Evolutionary conservation across 2,113 vertebrate species (phyloP), one percentile per base, ranked within the genome.

Genomic region (Balaenoptera acutorostrata): DNA sequence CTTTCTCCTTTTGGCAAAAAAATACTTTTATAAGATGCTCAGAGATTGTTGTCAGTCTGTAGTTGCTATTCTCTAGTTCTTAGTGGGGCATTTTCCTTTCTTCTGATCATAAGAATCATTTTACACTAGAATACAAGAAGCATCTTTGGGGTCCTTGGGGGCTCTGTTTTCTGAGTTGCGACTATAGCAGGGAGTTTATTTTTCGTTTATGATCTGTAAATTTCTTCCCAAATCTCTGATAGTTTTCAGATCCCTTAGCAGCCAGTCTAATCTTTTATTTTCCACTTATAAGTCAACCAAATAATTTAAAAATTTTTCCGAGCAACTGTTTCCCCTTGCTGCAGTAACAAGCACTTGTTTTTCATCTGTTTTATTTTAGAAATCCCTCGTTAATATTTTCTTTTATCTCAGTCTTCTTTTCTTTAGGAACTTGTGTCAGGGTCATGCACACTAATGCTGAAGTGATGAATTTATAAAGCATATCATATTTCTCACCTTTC

Each of bases 141-240:
- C 9, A 90, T 68, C 61, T 92, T 78, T 1, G 8, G 6, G 29
- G 33, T 27, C 68, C n/a, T 66, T 41, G 12, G 66, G 74, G 61
- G 46, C 33, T 86, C 29, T 91, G 23, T 78, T 88, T 95, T 93
- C 77, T 61, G 89, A 95, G 31, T 71, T 95, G 13, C 20, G 61
- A 55, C 88, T 66, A 29, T 27, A 86, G 41, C 12, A 61, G 63
- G 49, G 41, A 95, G 68, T 91, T 96, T 87, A 85, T 90, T 92
- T 64, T 94, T 93, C 88, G 36, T 94, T 95, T 94, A 66, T 93
- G 77, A 95, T 89, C 86, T 94, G 49, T 95, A 94, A 86, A 80
- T 93, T 95, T 75, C 20, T 52, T 93, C 41, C 33, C 29, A 84
- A 85, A 89, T 89, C 36, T 82, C 66, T 97, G 89, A 64, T 84